Evolutionary conservation across 2,888 invertebrate species (phyloP).

Genomic region (Cryptocheilus praepositus): DNA sequence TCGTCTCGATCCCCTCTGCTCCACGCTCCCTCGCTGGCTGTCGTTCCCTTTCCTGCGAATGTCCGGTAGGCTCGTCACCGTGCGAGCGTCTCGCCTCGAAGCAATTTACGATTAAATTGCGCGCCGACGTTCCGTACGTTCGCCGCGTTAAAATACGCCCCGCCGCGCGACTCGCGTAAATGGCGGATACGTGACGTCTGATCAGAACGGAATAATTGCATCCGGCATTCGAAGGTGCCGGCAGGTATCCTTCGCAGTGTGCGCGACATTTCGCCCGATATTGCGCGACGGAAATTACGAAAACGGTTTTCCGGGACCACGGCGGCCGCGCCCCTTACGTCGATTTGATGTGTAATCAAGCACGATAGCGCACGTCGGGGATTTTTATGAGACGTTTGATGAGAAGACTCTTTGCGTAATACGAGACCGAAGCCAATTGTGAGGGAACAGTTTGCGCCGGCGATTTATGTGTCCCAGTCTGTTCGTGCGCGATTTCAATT

Average conservation of each 20-base stretch:
- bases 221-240: slow-evolving; percentile 12
- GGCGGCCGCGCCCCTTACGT: too few relatives aligned
- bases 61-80: slow-evolving; percentile 2
- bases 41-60: slow-evolving; percentile 1
- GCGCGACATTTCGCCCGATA: too few relatives aligned
- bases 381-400: too few relatives aligned
- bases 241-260: background rate
- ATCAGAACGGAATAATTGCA: slow-evolving; percentile 39
- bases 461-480: too few relatives aligned
- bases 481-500: too few relatives aligned
- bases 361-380: too few relatives aligned
- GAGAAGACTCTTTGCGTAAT: too few relatives aligned
- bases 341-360: too few relatives aligned
- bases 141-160: slow-evolving; percentile 15
- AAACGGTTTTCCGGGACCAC: too few relatives aligned
- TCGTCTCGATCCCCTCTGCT: background rate
- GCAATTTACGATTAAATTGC: slow-evolving; percentile 52
- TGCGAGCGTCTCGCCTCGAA: slow-evolving; percentile 43
- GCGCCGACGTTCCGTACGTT: slow-evolving; percentile 16
- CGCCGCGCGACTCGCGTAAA: slow-evolving; percentile 30
- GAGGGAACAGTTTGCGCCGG: too few relatives aligned
- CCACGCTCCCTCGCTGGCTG: background rate
- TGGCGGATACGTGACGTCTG: slow-evolving; percentile 46
- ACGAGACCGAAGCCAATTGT: too few relatives aligned
- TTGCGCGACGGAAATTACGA: too few relatives aligned